Base-by-base conservation (phyloP, 2,797 vertebrate species). In the Ctenopoma multispine region DNA sequence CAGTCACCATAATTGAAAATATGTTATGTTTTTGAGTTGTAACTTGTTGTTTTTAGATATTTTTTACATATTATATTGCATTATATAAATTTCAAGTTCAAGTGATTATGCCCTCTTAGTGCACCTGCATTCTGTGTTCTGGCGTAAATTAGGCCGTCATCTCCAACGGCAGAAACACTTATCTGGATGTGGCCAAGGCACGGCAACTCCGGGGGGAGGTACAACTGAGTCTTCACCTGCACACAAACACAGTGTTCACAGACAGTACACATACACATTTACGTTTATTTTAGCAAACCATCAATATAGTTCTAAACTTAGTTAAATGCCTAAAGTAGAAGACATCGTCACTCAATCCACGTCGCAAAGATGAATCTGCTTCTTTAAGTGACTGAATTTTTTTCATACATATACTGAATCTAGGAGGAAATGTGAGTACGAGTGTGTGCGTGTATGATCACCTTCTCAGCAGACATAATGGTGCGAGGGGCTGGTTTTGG, bases 141-240 rank as follows among this genome's bases (percentile, higher is more conserved):
- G 75, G 90, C 77, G 38, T 96, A 96, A 86, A 99, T 94, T 63
- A 95, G 89, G 41, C 97, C 96, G 54, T 97, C 94, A 0, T 90
- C 89, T 77, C 93, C 95, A 62, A 99, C 8, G 0, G 91, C 95
- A 40, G 93, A 95, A 36, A 99, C 88, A 47, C 47, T 65, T 80
- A 95, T 94, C 27, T 87, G 82, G 51, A 94, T 90, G 66, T 75
- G 44, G 72, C 94, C 91, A 0, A 56, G 71, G 44, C 86, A 79
- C 2, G 96, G 96, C 71, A 97, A 77, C 85, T 93, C 40, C 7
- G 96, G 96, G 34, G 95, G 90, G 20, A 81, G 87, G 73, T 98
- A 98, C 12, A 82, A 72, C 51, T 80, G 76, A 6, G 89, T 90
- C 40, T 43, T 44, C 75, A 94, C 88, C 88, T 86, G 85, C 6